These are phyloP conservation scores for Steinernema scapterisci DNA, from an alignment of 2,888 invertebrate species.

Conservation along the genomic window DNA sequence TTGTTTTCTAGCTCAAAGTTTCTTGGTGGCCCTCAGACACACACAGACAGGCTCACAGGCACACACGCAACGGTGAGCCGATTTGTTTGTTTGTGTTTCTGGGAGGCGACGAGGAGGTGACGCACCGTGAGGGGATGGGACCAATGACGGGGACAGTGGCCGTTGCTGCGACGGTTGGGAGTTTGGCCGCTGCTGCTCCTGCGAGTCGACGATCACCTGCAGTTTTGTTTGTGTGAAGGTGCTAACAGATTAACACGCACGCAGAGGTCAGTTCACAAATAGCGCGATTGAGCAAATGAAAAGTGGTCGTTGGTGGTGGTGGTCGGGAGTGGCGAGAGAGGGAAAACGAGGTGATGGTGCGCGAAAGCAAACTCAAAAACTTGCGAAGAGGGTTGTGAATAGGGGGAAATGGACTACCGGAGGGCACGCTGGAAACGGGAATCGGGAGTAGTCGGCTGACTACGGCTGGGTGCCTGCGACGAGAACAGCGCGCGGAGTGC, in stretches of 20 bases:
- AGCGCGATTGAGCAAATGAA: slow-evolving; percentile 11
- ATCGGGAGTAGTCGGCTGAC: no score
- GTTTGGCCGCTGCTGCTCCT: not conserved
- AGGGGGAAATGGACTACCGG: slow-evolving; percentile 15
- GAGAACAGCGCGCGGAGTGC: slow-evolving; percentile 7
- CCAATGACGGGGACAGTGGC: no score
- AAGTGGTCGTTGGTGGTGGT: no score
- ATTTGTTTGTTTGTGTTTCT: slow-evolving; percentile 6
- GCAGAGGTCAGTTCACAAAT: slow-evolving; percentile 21
- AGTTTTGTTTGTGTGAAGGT: slow-evolving; percentile 25
- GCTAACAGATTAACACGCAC: slow-evolving; percentile 30
- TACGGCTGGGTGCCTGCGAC: no score
- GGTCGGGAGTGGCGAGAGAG: not conserved
- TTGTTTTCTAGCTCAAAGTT: no score
- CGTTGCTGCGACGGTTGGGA: not conserved
- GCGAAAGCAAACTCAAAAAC: not conserved
- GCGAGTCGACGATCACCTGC: slow-evolving; percentile 17
- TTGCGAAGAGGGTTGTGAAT: not conserved
- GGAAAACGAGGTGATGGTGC: not conserved
- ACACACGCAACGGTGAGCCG: slow-evolving; percentile 13
- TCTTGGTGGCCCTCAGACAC: not conserved
- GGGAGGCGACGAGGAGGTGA: slow-evolving; percentile 5
- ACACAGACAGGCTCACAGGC: no score
- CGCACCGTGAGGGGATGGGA: not conserved
- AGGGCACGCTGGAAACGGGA: not conserved